Evolutionary conservation across 2,888 invertebrate genomes (phyloP), one percentile per base, ranked within the genome.

Genomic region (Prosopocoilus inquinatus): DNA sequence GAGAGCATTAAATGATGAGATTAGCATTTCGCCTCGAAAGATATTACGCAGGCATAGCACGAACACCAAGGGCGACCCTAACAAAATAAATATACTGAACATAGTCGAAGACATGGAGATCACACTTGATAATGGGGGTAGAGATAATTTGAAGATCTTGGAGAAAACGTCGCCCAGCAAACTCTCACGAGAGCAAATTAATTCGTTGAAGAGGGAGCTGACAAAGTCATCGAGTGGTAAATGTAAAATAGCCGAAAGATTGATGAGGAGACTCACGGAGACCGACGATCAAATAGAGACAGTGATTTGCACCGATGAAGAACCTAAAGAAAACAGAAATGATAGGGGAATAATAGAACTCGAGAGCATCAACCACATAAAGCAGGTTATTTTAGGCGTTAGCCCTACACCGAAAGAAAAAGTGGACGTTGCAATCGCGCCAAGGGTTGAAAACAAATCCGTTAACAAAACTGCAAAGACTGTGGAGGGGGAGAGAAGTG

Each of bases 201-300:
- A 33, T 11, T 15, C 15, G 7, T n/a, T 15, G 3, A 48, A 46
- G 11, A 28, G 49, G 3, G 11, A 41, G 16, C 16, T 41, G 12
- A 13, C 41, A 3, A 41, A 15, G 53, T 69, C 72, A 1, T 68
- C 73, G 4, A 65, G 63, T 33, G 71, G 59, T 51, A 73, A 73
- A 64, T 57, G 69, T 1, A 74, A 70, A 61, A 75, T 76, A 15
- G 64, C 71, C 9, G 75, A 76, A 52, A 67, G 67, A 50, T 62
- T 76, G 4, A 76, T 76, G 49, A 72, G 73, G 51, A 70, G 71
- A 51, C 59, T 76, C 15, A 65, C 66, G 7, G 70, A 56, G 32
- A 44, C 32, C 5, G 38, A 41, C 11, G 15, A 38, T 13, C 34
- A 48, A 34, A 46, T 32, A 16, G 46, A 52, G 12, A 13, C 20